phyloP scores from a whole-genome alignment of 2,888 invertebrate genomes.

The Diploptera punctata region DNA sequence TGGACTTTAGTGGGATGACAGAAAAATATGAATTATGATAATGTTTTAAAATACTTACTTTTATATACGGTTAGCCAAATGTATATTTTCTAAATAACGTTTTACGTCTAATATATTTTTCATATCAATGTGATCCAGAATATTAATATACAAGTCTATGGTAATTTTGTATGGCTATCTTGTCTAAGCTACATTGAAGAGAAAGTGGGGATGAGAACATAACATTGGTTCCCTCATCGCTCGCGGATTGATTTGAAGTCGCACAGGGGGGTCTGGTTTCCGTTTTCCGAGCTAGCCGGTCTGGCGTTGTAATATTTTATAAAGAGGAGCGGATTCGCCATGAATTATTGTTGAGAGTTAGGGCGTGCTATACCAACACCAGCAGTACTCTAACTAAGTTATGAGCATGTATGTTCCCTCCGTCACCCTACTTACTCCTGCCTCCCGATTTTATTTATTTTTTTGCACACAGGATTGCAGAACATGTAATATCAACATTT shows the following conservation, averaged over 20 bases:
- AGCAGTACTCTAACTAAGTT: slow-evolving; percentile 30
- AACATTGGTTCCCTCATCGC: not conserved
- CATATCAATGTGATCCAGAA: no score
- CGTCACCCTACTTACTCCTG: slow-evolving; percentile 2
- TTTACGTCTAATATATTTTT: no score
- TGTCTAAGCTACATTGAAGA: not conserved
- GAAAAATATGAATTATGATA: no score
- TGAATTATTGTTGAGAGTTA: slow-evolving; percentile 36
- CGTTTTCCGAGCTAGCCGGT: slow-evolving; percentile 12
- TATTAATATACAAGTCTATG: no score
- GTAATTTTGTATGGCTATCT: no score
- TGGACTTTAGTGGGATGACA: no score
- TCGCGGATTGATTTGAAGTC: slow-evolving; percentile 35
- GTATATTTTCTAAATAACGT: no score
- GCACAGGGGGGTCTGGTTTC: slow-evolving; percentile 24
- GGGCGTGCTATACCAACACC: not conserved
- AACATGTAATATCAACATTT: not conserved
- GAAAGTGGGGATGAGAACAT: not conserved
- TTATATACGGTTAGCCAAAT: no score
- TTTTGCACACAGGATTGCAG: not conserved
- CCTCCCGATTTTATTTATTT: not conserved
- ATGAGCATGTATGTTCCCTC: slow-evolving; percentile 33
- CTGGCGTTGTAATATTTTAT: slow-evolving; percentile 39
- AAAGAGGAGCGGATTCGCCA: slow-evolving; percentile 36
- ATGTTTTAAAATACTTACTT: no score